These are phyloP conservation scores for Fulmarus glacialis DNA, from an alignment of 2,113 vertebrate genomes.

Conservation along the genomic window DNA sequence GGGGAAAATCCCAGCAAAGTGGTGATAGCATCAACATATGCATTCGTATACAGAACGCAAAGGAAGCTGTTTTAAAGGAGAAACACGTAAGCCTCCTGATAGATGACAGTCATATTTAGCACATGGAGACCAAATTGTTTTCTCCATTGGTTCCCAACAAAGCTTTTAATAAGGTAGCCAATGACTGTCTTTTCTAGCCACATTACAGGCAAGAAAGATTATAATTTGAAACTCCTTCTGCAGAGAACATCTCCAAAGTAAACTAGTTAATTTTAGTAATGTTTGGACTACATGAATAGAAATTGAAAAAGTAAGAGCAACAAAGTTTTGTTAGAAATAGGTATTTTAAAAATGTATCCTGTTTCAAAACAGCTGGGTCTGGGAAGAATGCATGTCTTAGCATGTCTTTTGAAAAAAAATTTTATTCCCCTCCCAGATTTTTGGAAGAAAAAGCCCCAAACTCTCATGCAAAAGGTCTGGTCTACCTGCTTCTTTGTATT, in stretches of 20 bases:
- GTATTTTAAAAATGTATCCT: background rate
- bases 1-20: background rate
- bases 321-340: background rate
- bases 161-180: background rate
- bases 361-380: background rate
- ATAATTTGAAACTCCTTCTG: background rate
- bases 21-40: background rate
- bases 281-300: background rate
- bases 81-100: background rate
- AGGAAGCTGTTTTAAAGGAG: background rate
- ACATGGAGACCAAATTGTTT: background rate
- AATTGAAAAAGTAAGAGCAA: background rate
- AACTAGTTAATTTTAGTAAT: background rate
- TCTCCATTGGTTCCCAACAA: background rate
- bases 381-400: background rate
- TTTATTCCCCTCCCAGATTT: background rate
- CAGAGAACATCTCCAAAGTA: background rate
- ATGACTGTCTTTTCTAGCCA: background rate
- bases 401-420: background rate
- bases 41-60: background rate
- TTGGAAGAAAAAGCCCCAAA: fast-evolving
- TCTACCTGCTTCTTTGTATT: background rate
- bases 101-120: background rate
- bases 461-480: background rate
- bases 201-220: background rate